These are phyloP conservation scores for Camponotus pennsylvanicus DNA, from an alignment of 1,140 invertebrate species.

Conservation along the genomic window DNA sequence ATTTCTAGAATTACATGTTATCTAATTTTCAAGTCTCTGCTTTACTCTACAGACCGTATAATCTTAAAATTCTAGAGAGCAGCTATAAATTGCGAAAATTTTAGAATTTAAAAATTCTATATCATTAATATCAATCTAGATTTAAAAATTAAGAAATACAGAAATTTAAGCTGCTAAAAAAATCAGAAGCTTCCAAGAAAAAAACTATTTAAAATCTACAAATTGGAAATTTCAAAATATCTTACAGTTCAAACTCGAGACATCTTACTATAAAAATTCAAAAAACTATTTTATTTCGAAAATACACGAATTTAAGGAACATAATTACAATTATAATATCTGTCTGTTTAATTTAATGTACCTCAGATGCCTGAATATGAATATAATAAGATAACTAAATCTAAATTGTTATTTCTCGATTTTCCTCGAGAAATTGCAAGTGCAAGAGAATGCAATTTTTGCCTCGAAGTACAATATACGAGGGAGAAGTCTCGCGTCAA, in stretches of 20 bases:
- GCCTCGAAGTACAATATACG: neutral
- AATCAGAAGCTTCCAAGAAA: neutral
- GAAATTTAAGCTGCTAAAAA: neutral
- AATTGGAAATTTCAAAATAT: neutral
- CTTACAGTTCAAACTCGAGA: neutral
- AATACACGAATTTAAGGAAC: neutral
- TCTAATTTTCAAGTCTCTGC: neutral
- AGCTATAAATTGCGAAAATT: too few relatives aligned
- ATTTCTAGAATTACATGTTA: neutral
- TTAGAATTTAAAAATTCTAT: neutral
- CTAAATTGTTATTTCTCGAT: neutral
- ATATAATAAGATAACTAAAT: neutral
- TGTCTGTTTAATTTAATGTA: neutral
- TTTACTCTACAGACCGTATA: neutral
- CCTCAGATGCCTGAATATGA: neutral
- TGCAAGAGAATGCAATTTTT: neutral
- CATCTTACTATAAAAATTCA: neutral
- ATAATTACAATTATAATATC: neutral
- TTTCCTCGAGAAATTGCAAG: neutral
- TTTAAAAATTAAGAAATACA: neutral
- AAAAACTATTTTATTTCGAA: neutral
- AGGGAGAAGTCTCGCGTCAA: conserved; percentile 11
- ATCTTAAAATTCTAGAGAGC: too few relatives aligned
- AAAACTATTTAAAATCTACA: neutral
- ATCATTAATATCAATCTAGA: neutral